A percentile compares a stretch with the other conserved stretches of the same genome.
phyloP scores from a whole-genome alignment of 2,113 vertebrate species.

The Hypanus sabinus region DNA sequence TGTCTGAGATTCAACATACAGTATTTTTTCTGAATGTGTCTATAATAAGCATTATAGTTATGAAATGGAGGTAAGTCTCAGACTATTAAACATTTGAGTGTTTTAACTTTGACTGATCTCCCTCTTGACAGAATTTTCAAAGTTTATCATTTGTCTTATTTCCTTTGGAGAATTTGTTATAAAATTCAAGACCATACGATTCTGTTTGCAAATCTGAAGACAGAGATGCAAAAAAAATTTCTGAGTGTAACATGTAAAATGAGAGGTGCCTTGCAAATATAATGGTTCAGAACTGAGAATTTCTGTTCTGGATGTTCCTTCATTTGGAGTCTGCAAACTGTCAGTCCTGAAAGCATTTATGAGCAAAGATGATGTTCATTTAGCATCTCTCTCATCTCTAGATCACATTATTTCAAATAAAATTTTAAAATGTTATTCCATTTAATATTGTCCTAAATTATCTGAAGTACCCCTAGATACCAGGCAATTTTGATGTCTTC shows the following conservation, averaged over 20 bases:
- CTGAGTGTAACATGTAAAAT: not conserved
- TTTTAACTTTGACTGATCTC: slow-evolving; percentile 8
- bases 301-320: not conserved
- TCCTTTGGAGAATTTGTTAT: not conserved
- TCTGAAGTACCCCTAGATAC: not conserved
- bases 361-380: not conserved
- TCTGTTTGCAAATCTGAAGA: slow-evolving; percentile 13
- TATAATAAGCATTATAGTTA: not conserved
- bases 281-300: not conserved
- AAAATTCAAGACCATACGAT: not conserved
- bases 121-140: slow-evolving; percentile 27
- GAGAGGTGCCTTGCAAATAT: slow-evolving; percentile 21
- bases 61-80: not conserved
- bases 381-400: no score
- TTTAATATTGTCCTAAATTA: not conserved
- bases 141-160: slow-evolving; percentile 19
- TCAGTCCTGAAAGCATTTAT: not conserved
- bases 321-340: not conserved
- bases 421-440: not conserved
- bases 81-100: slow-evolving; percentile 11
- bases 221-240: not conserved
- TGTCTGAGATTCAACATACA: slow-evolving; percentile 19
- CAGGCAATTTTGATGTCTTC: not conserved
- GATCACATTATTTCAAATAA: not conserved
- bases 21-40: not conserved